Percentiles rank a stretch among this genome's conserved stretches.
Evolutionary conservation across 1,140 invertebrate genomes (phyloP).

Genomic region (Calliphora vicina): DNA sequence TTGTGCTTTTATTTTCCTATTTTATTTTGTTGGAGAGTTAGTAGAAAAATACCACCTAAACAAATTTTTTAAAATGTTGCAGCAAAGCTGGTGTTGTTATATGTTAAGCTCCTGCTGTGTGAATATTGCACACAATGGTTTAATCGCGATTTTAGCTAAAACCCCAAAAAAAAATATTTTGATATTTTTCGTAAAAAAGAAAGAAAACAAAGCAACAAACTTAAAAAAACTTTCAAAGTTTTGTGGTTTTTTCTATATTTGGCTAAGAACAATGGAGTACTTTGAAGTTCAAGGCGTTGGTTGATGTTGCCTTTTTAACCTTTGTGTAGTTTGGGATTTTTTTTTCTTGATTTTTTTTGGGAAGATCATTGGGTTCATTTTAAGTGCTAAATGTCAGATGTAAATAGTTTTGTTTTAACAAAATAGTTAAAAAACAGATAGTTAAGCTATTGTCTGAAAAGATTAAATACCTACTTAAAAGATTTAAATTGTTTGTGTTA

Average conservation of each 20-base stretch:
- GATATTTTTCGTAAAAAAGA: not conserved
- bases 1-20: not conserved
- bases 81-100: not conserved
- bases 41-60: not conserved
- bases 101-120: constrained; percentile 9
- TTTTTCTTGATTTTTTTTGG: constrained; percentile 8
- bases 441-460: constrained; percentile 8
- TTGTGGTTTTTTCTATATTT: not conserved
- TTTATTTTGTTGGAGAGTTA: not conserved
- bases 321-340: not conserved
- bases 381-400: constrained; percentile 27
- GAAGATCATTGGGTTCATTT: constrained; percentile 21
- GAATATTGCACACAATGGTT: constrained; percentile 6
- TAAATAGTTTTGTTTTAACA: constrained; percentile 34
- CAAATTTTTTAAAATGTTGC: constrained; percentile 3
- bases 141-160: constrained; percentile 19
- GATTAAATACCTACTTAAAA: not conserved
- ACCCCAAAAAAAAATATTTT: not conserved
- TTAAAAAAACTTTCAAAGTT: not conserved
- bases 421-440: constrained; percentile 21
- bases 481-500: not conserved
- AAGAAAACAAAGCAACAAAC: no score
- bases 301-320: not conserved
- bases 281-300: constrained; percentile 33
- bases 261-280: not conserved